These are phyloP conservation scores for Mesochorus sp. DNA, from an alignment of 2,888 invertebrate genomes.

Conservation along the genomic window DNA sequence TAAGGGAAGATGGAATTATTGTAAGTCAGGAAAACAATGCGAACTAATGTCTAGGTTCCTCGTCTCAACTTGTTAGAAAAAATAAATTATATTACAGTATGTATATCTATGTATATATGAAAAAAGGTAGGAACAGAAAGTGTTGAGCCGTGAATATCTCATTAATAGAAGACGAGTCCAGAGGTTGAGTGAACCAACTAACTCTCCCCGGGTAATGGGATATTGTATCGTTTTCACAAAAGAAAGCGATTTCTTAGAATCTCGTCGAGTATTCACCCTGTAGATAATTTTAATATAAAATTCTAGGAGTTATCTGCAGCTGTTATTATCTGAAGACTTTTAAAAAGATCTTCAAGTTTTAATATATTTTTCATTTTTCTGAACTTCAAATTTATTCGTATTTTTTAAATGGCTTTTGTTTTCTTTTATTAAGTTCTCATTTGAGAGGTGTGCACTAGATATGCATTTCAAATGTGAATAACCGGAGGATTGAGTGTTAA, in stretches of 20 bases:
- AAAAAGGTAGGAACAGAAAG: not conserved
- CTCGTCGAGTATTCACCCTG: not conserved
- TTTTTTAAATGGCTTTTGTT: no score
- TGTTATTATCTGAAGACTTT: conserved; percentile 1
- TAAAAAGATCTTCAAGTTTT: no score
- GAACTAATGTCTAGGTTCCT: not conserved
- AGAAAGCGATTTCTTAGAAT: not conserved
- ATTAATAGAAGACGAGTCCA: conserved; percentile 20
- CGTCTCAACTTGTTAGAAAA: not conserved
- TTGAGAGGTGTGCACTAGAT: not conserved
- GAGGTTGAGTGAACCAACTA: conserved; percentile 5
- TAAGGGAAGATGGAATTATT: no score
- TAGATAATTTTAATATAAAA: conserved; percentile 14
- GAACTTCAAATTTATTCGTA: not conserved
- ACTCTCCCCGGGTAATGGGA: conserved; percentile 20
- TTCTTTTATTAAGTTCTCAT: not conserved
- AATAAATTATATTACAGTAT: not conserved
- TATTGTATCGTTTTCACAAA: conserved; percentile 37
- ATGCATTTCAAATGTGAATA: not conserved
- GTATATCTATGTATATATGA: not conserved
- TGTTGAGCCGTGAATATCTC: conserved; percentile 14
- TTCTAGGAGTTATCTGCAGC: not conserved
- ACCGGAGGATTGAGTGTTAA: not conserved
- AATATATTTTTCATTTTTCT: not conserved
- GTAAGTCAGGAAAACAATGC: conserved; percentile 22